Base-by-base conservation (phyloP, 2,113 vertebrate species). In the Maccullochella peelii region DNA sequence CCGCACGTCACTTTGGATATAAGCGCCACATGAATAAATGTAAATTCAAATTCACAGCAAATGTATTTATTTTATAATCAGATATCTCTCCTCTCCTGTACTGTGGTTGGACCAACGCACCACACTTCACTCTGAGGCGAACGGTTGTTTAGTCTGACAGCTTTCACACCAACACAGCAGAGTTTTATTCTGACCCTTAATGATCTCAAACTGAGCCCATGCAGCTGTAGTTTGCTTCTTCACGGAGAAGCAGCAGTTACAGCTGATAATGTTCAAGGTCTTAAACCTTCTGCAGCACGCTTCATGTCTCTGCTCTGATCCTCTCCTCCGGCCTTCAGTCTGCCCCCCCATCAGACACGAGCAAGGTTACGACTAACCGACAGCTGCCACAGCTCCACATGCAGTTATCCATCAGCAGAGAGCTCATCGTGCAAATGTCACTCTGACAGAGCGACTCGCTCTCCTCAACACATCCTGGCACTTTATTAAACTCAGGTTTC, bases 351-450 rank as follows among this genome's bases (percentile, higher is more conserved):
- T 18, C 54, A 74, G 63, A 21, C 61, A 52, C 8, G 44, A 47
- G 42, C 15, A 5, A 15, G 12, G 44, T 47, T 47, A 14, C 36
- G 52, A 8, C 58, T 6, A 50, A 71, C 2, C 10, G 58, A 57
- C 71, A 70, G 77, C 57, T 70, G 65, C 4, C 69, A 30, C 0
- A 12, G 9, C 44, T 63, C 50, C n/a, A 16, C 27, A 54, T 47
- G 49, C 20, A 71, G 77, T 38, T 50, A 47, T 58, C 71, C 61
- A 36, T 75, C 83, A 63, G 23, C 44, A 8, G 5, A 27, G 49
- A 75, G 58, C 47, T 10, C 1, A 33, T 33, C 33, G 33, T 4
- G 33, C 33, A 5, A 25, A 16, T 30, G 25, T 2, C 57, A 14
- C 7, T 0, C 4, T 18, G 27, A 59, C 57, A 58, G 55, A 57